A percentile compares a stretch with the other conserved stretches of the same genome.
Conservation (phyloP, 2,888 invertebrate genomes). For the Pachliopta kotzebuea region DNA sequence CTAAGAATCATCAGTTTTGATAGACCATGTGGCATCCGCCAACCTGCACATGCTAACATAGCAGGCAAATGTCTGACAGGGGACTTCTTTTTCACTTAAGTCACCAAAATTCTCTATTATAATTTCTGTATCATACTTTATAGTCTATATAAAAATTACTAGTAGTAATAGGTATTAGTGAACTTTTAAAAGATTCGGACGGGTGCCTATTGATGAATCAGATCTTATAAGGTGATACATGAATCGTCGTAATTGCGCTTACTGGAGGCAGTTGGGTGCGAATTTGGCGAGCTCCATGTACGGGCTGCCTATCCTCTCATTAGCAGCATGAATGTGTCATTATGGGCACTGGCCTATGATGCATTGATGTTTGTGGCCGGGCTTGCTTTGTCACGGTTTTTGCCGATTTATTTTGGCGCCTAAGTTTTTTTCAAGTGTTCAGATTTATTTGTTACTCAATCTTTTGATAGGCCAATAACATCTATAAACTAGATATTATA, state of each 20-base stretch:
- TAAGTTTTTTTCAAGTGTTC: not conserved
- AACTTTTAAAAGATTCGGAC: slow-evolving; percentile 7
- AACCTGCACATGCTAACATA: too few species aligned
- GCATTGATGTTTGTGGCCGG: not conserved
- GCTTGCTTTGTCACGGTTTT: slow-evolving; percentile 12
- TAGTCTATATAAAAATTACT: too few species aligned
- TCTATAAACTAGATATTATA: too few species aligned
- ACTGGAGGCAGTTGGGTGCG: slow-evolving; percentile 7
- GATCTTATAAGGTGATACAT: slow-evolving; percentile 16
- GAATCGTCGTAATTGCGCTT: slow-evolving; percentile 23
- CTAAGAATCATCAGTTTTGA: too few species aligned
- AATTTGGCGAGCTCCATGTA: slow-evolving; percentile 27
- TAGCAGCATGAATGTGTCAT: slow-evolving; percentile 27
- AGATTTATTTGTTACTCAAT: not conserved
- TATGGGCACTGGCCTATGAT: slow-evolving; percentile 7
- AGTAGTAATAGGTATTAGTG: not conserved
- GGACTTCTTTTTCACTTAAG: too few species aligned
- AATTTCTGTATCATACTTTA: too few species aligned
- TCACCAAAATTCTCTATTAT: too few species aligned
- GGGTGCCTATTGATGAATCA: slow-evolving; percentile 10
- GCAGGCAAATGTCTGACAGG: too few species aligned
- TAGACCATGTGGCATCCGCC: too few species aligned
- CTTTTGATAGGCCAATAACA: not conserved
- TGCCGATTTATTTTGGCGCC: slow-evolving; percentile 11
- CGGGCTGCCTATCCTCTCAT: slow-evolving; percentile 15